These are phyloP conservation scores for Drosophila parthenogenetica DNA, from an alignment of 2,888 invertebrate species.

Conservation along the genomic window DNA sequence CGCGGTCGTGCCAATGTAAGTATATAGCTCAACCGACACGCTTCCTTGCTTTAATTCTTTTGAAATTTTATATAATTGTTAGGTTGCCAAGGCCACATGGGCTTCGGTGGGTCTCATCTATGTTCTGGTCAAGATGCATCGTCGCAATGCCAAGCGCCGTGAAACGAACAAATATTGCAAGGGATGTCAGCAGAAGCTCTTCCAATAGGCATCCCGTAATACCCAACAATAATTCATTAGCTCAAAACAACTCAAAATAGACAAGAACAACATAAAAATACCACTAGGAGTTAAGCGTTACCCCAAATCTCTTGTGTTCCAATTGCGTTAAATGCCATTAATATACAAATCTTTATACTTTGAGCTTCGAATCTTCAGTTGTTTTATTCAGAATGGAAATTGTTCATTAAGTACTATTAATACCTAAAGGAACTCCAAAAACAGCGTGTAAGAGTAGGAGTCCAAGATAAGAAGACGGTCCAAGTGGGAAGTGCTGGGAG, in stretches of 20 bases:
- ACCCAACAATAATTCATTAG: not conserved
- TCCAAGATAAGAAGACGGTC: too few species aligned
- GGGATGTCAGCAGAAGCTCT: conserved; percentile 48
- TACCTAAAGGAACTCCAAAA: too few species aligned
- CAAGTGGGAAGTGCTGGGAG: too few species aligned
- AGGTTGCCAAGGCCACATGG: conserved; percentile 77
- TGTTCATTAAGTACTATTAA: too few species aligned
- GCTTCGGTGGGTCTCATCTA: conserved; percentile 72
- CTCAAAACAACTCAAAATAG: too few species aligned
- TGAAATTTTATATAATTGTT: not conserved
- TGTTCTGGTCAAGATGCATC: conserved; percentile 60
- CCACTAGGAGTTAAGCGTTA: conserved; percentile 23
- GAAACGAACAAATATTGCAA: conserved; percentile 44
- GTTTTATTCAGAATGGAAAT: not conserved
- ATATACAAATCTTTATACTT: not conserved
- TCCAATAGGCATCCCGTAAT: conserved; percentile 14
- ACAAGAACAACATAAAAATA: not conserved
- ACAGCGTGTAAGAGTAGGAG: too few species aligned
- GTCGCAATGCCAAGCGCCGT: conserved; percentile 40
- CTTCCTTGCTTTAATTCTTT: too few species aligned
- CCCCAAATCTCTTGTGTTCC: conserved; percentile 42
- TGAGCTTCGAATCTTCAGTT: not conserved
- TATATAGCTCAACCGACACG: not conserved
- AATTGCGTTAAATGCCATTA: conserved; percentile 14
- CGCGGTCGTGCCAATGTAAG: conserved; percentile 78